phyloP scores from a whole-genome alignment of 2,113 vertebrate species.

The Mormyrus lacerda region DNA sequence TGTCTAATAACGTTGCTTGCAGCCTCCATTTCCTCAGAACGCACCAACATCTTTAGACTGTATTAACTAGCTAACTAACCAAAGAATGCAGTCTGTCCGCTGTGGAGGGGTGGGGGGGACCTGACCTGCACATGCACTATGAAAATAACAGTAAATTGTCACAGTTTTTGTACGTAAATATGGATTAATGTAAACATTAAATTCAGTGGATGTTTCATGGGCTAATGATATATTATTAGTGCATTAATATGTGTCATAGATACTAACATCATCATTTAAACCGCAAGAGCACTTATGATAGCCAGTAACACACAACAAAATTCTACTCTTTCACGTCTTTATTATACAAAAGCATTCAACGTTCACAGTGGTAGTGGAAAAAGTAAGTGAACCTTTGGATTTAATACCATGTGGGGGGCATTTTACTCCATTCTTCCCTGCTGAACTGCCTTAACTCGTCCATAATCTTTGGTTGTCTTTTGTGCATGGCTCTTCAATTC shows the following conservation, averaged over 20 bases:
- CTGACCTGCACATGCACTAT: neutral
- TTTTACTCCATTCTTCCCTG: too few species aligned
- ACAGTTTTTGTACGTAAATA: neutral
- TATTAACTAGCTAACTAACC: neutral
- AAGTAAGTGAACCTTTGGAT: too few species aligned
- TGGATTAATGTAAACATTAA: neutral
- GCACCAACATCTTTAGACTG: neutral
- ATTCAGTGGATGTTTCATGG: neutral
- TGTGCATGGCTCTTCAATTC: too few species aligned
- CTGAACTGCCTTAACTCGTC: too few species aligned
- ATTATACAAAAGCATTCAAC: too few species aligned
- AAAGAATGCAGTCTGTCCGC: neutral
- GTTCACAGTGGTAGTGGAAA: too few species aligned
- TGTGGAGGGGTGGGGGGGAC: neutral
- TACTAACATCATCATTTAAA: neutral
- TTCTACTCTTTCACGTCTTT: too few species aligned
- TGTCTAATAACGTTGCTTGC: neutral
- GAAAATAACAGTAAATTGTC: neutral
- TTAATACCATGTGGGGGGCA: too few species aligned
- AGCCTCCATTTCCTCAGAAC: neutral
- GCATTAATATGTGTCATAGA: neutral
- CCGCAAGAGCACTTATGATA: neutral
- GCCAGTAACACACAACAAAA: too few species aligned
- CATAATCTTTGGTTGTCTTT: too few species aligned
- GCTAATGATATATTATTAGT: neutral